These are phyloP conservation scores for Calyptommatus sinebrachiatus DNA, from an alignment of 2,113 vertebrate species.

Conservation along the genomic window DNA sequence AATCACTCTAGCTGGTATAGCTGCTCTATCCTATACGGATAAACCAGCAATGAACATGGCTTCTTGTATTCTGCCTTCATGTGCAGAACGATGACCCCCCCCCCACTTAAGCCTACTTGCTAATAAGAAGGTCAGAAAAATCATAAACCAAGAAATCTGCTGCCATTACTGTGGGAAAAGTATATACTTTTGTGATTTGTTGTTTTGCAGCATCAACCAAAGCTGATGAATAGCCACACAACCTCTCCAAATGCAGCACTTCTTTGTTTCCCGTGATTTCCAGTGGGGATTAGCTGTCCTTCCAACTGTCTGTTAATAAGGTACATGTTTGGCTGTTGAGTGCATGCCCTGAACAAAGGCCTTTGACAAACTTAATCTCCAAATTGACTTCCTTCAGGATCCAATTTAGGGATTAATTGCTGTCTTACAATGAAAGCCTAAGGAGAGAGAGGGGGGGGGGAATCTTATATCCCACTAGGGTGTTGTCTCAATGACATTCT, in stretches of 20 bases:
- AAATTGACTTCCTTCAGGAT: conserved; percentile 44
- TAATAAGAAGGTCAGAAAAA: too few species aligned
- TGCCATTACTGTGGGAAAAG: neutral
- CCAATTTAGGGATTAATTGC: conserved; percentile 56
- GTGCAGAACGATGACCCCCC: too few species aligned
- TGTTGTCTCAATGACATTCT: conserved; percentile 45
- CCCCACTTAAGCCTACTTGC: too few species aligned
- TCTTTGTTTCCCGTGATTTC: neutral
- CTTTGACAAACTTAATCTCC: conserved; percentile 54
- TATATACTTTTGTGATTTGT: neutral
- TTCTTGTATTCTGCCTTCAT: too few species aligned
- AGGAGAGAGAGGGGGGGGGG: neutral
- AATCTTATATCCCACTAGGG: conserved; percentile 46
- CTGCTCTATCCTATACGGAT: too few species aligned
- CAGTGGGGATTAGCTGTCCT: conserved; percentile 31
- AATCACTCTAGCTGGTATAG: too few species aligned
- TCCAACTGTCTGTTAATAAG: conserved; percentile 54
- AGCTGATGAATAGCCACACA: neutral
- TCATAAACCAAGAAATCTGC: neutral
- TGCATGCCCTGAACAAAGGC: conserved; percentile 46
- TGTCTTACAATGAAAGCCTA: conserved; percentile 48
- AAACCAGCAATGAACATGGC: too few species aligned
- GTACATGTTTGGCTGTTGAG: conserved; percentile 34
- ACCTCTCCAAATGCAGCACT: neutral
- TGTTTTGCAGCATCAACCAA: neutral